These are phyloP conservation scores for Acanthacorydalis orientalis DNA, from an alignment of 2,888 invertebrate species.

Conservation along the genomic window DNA sequence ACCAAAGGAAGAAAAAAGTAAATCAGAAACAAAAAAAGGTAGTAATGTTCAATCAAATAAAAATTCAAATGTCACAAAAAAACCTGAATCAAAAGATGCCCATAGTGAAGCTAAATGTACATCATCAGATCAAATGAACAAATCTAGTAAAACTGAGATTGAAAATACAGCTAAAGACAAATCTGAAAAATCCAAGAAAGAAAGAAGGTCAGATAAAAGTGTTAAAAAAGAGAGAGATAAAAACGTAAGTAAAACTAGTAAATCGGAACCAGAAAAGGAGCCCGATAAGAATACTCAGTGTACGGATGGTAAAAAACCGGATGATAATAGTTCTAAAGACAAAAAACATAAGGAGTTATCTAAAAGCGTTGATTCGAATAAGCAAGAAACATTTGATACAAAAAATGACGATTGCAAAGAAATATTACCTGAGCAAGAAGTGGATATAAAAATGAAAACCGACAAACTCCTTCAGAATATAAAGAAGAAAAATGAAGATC, in stretches of 20 bases:
- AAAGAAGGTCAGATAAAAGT: too few relatives aligned
- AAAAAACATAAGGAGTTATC: too few relatives aligned
- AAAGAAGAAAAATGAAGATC: too few relatives aligned
- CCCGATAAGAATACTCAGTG: slow-evolving; percentile 1
- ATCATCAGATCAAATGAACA: too few relatives aligned
- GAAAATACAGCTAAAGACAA: too few relatives aligned
- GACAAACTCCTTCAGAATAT: neutral
- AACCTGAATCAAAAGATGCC: too few relatives aligned
- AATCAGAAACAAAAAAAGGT: neutral
- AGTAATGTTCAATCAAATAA: neutral
- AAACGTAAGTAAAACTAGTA: neutral
- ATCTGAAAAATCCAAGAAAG: too few relatives aligned
- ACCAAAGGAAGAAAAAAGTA: slow-evolving; percentile 2
- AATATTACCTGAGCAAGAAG: neutral
- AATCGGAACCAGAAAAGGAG: neutral
- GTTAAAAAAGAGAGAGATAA: neutral
- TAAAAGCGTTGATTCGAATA: neutral
- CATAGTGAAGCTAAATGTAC: too few relatives aligned
- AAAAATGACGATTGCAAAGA: neutral
- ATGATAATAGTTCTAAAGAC: too few relatives aligned
- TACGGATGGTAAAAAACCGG: slow-evolving; percentile 1
- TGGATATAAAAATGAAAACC: slow-evolving; percentile 4
- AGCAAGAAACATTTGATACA: neutral
- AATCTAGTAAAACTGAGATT: too few relatives aligned
- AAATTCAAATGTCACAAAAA: too few relatives aligned